Evolutionary conservation across 2,888 invertebrate species (phyloP), one percentile per base, ranked within the genome.

Genomic region (Drosophila eohydei): DNA sequence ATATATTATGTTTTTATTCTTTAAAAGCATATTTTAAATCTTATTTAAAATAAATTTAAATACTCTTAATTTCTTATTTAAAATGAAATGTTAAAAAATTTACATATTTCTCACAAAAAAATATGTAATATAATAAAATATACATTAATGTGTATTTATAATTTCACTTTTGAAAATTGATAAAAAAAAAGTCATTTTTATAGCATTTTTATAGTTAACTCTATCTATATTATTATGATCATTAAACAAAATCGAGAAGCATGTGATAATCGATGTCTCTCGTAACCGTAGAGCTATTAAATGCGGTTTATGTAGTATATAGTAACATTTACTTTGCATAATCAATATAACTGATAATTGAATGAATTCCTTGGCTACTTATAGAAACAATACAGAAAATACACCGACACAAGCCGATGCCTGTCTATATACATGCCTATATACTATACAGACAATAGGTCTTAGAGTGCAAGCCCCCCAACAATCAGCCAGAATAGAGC

Each of bases 281-380:
- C n/a, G 11, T 4, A 8, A 9, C 8, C 44, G 7, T 8, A 28
- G 28, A 46, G 9, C 30, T 16, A 34, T 4, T n/a, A 26, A 36
- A 26, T 26, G 26, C 9, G 16, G 16, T 9, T 9, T 26, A 7
- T 14, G 11, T 21, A 11, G 30, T 34, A n/a, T 38, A 11, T 21
- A n/a, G 11, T 36, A 66, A 21, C 65, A 8, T 44, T 9, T 43
- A 61, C 55, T 46, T 41, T 28, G 40, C 34, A 54, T 61, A 56
- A 12, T 28, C 28, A 16, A 44, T 32, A 51, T 57, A 21, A 66
- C 57, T 64, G 52, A 59, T 74, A 71, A 86, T 73, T 76, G 72
- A 85, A 74, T 79, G 86, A 74, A 69, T 48, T 63, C 71, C 73
- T 74, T 34, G 50, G 64, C 69, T 68, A 68, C 74, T 87, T 89